Percentiles rank a stretch among this genome's conserved stretches.
phyloP scores from a whole-genome alignment of 2,888 invertebrate species.

The Tyria jacobaeae region DNA sequence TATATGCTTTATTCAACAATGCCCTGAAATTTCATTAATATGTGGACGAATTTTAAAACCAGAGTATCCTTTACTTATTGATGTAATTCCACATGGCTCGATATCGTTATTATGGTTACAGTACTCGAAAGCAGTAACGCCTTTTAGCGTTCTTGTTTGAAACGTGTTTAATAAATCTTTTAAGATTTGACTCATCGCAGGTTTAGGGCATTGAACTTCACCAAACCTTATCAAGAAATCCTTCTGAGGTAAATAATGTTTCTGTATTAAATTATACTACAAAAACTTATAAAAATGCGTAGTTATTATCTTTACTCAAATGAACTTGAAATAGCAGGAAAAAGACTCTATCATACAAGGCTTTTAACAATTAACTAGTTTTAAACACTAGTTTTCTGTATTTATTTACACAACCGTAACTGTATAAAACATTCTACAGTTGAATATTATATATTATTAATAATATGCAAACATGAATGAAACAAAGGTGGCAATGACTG shows the following conservation, averaged over 20 bases:
- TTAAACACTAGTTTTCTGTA: too few relatives aligned
- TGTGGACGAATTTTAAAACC: background rate
- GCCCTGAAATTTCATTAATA: background rate
- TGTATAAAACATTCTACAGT: background rate
- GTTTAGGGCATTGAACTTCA: background rate
- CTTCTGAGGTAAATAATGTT: background rate
- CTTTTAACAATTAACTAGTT: too few relatives aligned
- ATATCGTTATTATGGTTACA: too few relatives aligned
- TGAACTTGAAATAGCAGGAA: background rate
- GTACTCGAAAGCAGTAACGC: too few relatives aligned
- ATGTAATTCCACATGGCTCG: too few relatives aligned
- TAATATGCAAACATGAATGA: background rate
- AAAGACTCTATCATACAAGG: background rate
- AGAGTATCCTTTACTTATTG: too few relatives aligned
- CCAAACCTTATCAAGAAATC: background rate
- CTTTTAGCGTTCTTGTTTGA: too few relatives aligned
- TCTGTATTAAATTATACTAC: background rate
- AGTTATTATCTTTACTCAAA: background rate
- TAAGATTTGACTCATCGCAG: background rate
- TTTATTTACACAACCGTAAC: background rate
- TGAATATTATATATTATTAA: too few relatives aligned
- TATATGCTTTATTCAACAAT: background rate
- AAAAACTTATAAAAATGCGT: background rate
- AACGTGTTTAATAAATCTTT: too few relatives aligned
- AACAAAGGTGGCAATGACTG: background rate